Evolutionary conservation across 2,888 invertebrate species (phyloP), one percentile per base, ranked within the genome.

Genomic region (Cataglyphis altisquamis): DNA sequence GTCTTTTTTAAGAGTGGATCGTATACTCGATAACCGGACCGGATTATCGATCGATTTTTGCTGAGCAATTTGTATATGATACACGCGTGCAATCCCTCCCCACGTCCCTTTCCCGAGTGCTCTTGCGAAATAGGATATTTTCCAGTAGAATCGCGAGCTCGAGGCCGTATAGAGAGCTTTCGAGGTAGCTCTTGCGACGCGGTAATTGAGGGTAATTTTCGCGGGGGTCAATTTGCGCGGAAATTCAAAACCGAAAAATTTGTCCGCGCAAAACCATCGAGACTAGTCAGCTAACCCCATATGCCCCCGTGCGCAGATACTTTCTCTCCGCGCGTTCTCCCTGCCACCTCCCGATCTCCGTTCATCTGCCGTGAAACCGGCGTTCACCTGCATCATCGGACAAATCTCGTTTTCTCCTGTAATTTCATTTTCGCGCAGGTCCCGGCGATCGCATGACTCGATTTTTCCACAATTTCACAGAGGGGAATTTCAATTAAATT

Each of bases 341-440:
- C 66, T 39, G 10, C 70, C 36, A n/a, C 12, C n/a, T 52, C 57
- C 52, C 66, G 62, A 52, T 80, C 82, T 9, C 63, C 60, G 63
- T 45, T 55, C 82, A 36, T 74, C 77, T 84, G 83, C 84, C 84
- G 86, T 84, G 77, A 73, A 88, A 82, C 82, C 57, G 62, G 83
- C 84, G 87, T 90, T 92, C 91, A 91, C 91, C 92, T 92, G 93
- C 92, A 92, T 93, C 94, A 93, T 93, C 91, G 92, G 89, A 72
- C 92, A 92, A 93, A 93, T 91, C 90, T 90, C 91, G 92, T 94
- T 94, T 91, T 88, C 92, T 91, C 90, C 88, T 90, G 87, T 93
- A 93, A 94, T 94, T 93, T 91, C 91, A 94, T 94, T 94, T 94
- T 94, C 92, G 91, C 93, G 88, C 90, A 91, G 87, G 60, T 88